A percentile compares a stretch with the other conserved stretches of the same genome.
Conservation (phyloP, 2,888 invertebrate species). For the Elaeidobius kamerunicus region DNA sequence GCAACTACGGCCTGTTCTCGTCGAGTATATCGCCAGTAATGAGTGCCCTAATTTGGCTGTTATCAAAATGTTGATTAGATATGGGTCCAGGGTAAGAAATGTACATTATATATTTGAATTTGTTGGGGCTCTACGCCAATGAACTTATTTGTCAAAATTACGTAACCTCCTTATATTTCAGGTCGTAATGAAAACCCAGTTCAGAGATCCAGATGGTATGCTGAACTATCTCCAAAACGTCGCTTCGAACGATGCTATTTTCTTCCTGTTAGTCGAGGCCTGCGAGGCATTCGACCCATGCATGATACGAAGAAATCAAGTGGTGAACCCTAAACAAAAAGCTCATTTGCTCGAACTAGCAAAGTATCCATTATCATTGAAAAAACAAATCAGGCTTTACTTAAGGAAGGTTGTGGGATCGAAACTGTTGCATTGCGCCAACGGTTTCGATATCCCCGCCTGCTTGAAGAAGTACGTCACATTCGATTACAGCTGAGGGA, state of each 20-base stretch:
- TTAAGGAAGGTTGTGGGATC: constrained; percentile 52
- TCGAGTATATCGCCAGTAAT: constrained; percentile 78
- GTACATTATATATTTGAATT: neutral
- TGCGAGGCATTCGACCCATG: constrained; percentile 76
- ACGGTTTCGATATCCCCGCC: constrained; percentile 61
- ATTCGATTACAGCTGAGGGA: constrained; percentile 60
- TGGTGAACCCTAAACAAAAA: constrained; percentile 64
- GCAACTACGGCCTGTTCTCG: constrained; percentile 72
- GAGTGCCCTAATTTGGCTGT: constrained; percentile 65
- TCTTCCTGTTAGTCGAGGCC: constrained; percentile 67
- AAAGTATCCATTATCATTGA: constrained; percentile 63
- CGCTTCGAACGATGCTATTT: constrained; percentile 57
- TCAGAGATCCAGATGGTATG: constrained; percentile 79
- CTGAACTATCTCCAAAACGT: constrained; percentile 74
- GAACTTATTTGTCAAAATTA: too few species aligned
- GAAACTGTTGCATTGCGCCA: constrained; percentile 55
- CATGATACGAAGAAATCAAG: constrained; percentile 72
- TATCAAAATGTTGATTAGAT: constrained; percentile 65
- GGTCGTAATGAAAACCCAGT: constrained; percentile 81
- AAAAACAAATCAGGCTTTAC: constrained; percentile 54
- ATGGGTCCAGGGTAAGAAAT: constrained; percentile 66
- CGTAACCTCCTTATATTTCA: constrained; percentile 38
- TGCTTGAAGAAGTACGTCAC: constrained; percentile 65
- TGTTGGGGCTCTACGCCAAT: too few species aligned
- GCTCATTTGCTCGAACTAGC: constrained; percentile 62